Base-by-base conservation (phyloP, 2,113 vertebrate species). In the Ptilorrhoa leucosticta region DNA sequence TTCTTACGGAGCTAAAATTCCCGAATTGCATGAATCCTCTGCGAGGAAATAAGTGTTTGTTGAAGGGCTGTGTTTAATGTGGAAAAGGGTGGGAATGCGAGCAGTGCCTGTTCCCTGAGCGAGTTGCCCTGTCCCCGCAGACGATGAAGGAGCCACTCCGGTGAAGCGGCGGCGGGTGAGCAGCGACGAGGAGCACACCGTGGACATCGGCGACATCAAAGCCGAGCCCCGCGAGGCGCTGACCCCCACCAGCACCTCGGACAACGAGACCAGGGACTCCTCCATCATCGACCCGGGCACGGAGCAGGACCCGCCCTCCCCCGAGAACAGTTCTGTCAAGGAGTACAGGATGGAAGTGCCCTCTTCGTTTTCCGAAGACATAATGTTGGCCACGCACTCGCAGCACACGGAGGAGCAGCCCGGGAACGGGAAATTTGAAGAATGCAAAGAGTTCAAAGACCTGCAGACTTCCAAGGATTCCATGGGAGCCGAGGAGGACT, bases 271-370 rank as follows among this genome's bases (percentile, higher is more conserved):
- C 0, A 98, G 99, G 65, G 99, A 99, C 99, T 99, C 99, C 8
- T 99, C 99, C 1, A 98, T 99, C 87, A 99, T 99, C n/a, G 99
- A 99, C 85, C 99, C 99, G 1, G 99, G 99, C 79, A 99, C 99
- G 0, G 99, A 99, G 94, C 99, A 99, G 96, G 99, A 99, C 82
- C 99, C 98, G 72, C 99, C 99, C 82, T 99, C 99, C 30, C 99
- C 99, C 3, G 99, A 98, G 84, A 98, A 95, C 61, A 86, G 95
- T 75, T 98, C 98, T 45, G 94, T 98, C 51, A 99, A 99, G 82
- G 99, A 99, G 97, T 99, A 99, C 97, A 98, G 99, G 97, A 98
- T 99, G 98, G 99, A 99, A 66, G 97, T 97, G 26, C 98, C 98
- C 39, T 98, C 98, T 35, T 98, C 98, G 3, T 98, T 99, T 95